These are phyloP conservation scores for Masnerella sp. DNA, from an alignment of 2,888 invertebrate species.

Conservation along the genomic window DNA sequence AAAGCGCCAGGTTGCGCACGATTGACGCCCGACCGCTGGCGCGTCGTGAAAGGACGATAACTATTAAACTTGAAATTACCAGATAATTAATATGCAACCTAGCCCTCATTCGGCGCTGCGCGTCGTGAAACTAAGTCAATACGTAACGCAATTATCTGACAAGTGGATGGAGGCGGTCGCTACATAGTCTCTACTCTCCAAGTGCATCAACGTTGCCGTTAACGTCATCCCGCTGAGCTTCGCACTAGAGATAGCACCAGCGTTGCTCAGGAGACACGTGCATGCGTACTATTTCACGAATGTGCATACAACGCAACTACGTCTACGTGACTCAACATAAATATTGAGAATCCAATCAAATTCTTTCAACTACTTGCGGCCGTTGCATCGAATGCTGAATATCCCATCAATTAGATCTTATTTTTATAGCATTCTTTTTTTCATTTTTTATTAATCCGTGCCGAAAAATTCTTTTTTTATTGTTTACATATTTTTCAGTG, in stretches of 20 bases:
- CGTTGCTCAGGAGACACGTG: constrained; percentile 47
- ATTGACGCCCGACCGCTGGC: constrained; percentile 39
- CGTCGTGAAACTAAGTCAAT: constrained; percentile 72
- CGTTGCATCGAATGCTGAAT: background rate
- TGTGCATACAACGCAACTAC: constrained; percentile 27
- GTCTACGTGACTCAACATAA: constrained; percentile 39
- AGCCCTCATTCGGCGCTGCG: constrained; percentile 50
- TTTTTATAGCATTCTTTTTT: no score
- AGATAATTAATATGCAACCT: constrained; percentile 72
- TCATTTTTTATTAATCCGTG: no score
- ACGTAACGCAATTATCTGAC: constrained; percentile 73
- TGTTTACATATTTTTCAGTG: no score
- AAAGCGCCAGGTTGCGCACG: constrained; percentile 15
- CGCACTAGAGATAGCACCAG: constrained; percentile 34
- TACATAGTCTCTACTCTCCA: constrained; percentile 47
- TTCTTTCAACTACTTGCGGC: constrained; percentile 10
- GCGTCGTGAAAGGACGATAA: constrained; percentile 35
- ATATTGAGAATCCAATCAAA: constrained; percentile 39
- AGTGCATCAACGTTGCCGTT: constrained; percentile 67
- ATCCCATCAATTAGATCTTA: no score
- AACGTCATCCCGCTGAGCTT: constrained; percentile 60
- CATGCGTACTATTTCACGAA: constrained; percentile 46
- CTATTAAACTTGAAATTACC: constrained; percentile 70
- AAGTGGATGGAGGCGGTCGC: constrained; percentile 67
- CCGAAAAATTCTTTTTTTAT: no score